Percentiles rank a stretch among this genome's conserved stretches.
These are phyloP conservation scores for Dreissena rostriformis DNA, from an alignment of 1,140 invertebrate species.

Conservation along the genomic window DNA sequence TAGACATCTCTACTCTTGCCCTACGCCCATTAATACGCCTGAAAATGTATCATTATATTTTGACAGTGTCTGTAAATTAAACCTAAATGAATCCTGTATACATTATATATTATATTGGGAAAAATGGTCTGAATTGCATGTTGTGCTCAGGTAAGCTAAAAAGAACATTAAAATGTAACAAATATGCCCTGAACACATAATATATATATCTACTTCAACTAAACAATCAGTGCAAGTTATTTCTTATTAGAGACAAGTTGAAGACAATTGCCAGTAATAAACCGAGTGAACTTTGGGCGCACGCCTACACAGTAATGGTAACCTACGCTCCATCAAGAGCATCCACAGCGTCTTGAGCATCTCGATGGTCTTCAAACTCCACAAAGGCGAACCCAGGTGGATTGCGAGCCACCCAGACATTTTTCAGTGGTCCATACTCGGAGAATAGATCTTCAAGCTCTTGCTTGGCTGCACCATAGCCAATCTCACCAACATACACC, in stretches of 20 bases:
- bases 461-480: conserved; percentile 71
- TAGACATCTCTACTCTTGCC: conserved; percentile 95
- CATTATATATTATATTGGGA: too few species aligned
- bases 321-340: conserved; percentile 92
- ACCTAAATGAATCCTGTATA: neutral
- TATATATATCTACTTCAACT: too few species aligned
- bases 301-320: too few species aligned
- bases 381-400: conserved; percentile 93
- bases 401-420: conserved; percentile 97
- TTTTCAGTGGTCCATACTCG: conserved; percentile 95
- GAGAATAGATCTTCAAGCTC: conserved; percentile 71
- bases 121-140: too few species aligned
- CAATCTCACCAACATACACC: conserved; percentile 96
- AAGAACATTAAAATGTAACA: too few species aligned
- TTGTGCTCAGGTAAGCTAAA: too few species aligned
- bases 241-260: too few species aligned
- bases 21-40: conserved; percentile 93
- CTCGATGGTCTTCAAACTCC: conserved; percentile 95
- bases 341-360: conserved; percentile 95
- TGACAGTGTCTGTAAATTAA: neutral
- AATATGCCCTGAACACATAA: too few species aligned
- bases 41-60: conserved; percentile 19
- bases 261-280: too few species aligned
- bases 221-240: too few species aligned
- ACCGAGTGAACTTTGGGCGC: too few species aligned